phyloP scores from a whole-genome alignment of 2,888 invertebrate species.

The Augiades crinisus region DNA sequence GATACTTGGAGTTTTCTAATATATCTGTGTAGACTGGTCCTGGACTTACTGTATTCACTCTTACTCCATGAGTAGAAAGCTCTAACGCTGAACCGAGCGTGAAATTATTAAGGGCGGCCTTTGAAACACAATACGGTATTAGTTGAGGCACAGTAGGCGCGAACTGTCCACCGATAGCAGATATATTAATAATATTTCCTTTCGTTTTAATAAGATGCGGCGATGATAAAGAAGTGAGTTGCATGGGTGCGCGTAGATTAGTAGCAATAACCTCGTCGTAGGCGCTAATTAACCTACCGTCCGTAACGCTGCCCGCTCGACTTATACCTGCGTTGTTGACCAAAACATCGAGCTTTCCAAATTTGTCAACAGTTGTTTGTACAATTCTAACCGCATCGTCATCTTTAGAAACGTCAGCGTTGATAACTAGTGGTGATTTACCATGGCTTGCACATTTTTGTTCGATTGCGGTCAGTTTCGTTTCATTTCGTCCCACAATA shows the following conservation, averaged over 20 bases:
- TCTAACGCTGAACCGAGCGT: slow-evolving; percentile 40
- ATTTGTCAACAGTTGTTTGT: slow-evolving; percentile 37
- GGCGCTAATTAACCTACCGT: slow-evolving; percentile 20
- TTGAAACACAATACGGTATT: slow-evolving; percentile 37
- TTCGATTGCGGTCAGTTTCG: not conserved
- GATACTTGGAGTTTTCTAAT: slow-evolving; percentile 31
- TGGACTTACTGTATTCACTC: slow-evolving; percentile 84
- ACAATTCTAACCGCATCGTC: slow-evolving; percentile 31
- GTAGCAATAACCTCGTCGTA: slow-evolving; percentile 13
- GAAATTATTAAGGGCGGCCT: slow-evolving; percentile 43
- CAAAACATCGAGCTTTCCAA: slow-evolving; percentile 42
- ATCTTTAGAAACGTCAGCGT: slow-evolving; percentile 34
- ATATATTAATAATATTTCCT: slow-evolving; percentile 45
- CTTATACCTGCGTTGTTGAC: slow-evolving; percentile 45
- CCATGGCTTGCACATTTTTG: slow-evolving; percentile 32
- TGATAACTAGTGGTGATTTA: slow-evolving; percentile 31
- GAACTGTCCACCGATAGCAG: slow-evolving; percentile 34
- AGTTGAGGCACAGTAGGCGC: slow-evolving; percentile 12
- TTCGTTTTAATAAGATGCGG: slow-evolving; percentile 42
- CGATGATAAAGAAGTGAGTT: slow-evolving; percentile 38
- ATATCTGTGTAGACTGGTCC: slow-evolving; percentile 45
- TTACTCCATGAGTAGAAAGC: slow-evolving; percentile 37
- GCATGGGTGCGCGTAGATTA: slow-evolving; percentile 38
- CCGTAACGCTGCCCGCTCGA: slow-evolving; percentile 28
- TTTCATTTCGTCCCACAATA: slow-evolving; percentile 41